Evolutionary conservation across 2,113 vertebrate species (phyloP).

Genomic region (Coryphaenoides rupestris): DNA sequence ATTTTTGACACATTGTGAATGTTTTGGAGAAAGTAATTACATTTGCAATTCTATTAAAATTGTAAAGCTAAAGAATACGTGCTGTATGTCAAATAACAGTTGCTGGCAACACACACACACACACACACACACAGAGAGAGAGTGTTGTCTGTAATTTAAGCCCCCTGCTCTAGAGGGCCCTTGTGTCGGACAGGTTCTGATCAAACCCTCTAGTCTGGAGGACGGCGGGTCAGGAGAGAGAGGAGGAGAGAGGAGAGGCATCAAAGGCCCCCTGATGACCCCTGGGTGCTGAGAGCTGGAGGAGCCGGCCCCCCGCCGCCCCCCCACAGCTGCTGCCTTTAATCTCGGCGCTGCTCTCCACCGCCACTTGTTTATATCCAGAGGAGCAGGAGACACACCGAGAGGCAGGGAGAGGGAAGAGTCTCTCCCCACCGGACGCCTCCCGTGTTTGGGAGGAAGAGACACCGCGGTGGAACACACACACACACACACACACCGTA

Average conservation of each 20-base stretch:
- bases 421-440: constrained; percentile 27
- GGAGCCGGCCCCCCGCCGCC: constrained; percentile 33
- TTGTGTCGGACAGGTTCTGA: constrained; percentile 62
- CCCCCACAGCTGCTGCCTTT: constrained; percentile 62
- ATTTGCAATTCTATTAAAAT: too few relatives aligned
- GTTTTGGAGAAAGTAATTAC: too few relatives aligned
- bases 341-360: constrained; percentile 65
- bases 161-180: constrained; percentile 63
- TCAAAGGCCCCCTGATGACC: constrained; percentile 67
- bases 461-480: background rate
- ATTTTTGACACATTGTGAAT: too few relatives aligned
- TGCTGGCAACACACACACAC: background rate
- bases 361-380: constrained; percentile 65
- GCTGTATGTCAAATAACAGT: too few relatives aligned
- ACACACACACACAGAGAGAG: constrained; percentile 12
- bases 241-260: constrained; percentile 34
- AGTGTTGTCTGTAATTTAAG: constrained; percentile 54
- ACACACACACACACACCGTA: background rate
- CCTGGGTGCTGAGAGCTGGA: constrained; percentile 44
- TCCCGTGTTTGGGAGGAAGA: background rate
- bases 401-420: constrained; percentile 31
- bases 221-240: constrained; percentile 57
- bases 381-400: constrained; percentile 31
- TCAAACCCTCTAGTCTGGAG: constrained; percentile 70
- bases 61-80: too few relatives aligned